Conservation (phyloP, 2,888 invertebrate species). For the Abrostola tripartita region DNA sequence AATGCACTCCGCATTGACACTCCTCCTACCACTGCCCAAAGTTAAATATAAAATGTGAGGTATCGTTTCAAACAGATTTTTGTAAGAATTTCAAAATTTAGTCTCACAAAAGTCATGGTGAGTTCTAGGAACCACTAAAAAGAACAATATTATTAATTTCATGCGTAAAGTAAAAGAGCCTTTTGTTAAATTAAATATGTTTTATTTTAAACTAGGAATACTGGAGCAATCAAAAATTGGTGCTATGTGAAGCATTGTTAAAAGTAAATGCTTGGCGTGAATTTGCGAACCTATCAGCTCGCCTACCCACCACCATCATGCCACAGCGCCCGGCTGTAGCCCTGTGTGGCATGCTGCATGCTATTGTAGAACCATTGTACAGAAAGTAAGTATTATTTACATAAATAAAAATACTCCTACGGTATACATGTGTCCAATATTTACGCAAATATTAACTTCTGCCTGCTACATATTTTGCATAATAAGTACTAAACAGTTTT, state of each 20-base stretch:
- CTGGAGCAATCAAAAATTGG: slow-evolving; percentile 96
- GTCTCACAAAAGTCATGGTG: too few species aligned
- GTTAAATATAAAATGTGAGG: too few species aligned
- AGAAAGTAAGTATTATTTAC: slow-evolving; percentile 86
- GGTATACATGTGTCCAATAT: slow-evolving; percentile 9
- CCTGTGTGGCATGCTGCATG: slow-evolving; percentile 93
- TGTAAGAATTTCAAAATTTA: too few species aligned
- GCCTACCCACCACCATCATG: slow-evolving; percentile 94
- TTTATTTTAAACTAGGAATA: slow-evolving; percentile 73
- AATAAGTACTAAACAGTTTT: not conserved
- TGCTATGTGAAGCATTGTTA: slow-evolving; percentile 96
- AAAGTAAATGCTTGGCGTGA: slow-evolving; percentile 97
- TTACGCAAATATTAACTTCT: slow-evolving; percentile 24
- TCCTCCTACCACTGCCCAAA: too few species aligned
- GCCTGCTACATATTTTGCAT: not conserved
- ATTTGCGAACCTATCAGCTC: slow-evolving; percentile 93
- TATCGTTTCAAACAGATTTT: too few species aligned
- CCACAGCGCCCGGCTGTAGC: slow-evolving; percentile 93
- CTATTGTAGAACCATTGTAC: slow-evolving; percentile 96
- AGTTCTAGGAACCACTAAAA: too few species aligned
- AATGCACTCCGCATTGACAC: too few species aligned
- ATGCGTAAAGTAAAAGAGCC: too few species aligned
- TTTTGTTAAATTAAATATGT: too few species aligned
- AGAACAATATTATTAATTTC: too few species aligned
- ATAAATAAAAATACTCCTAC: not conserved